A percentile compares a stretch with the other conserved stretches of the same genome.
Conservation (phyloP, 1,140 invertebrate genomes). For the Halesus radiatus region DNA sequence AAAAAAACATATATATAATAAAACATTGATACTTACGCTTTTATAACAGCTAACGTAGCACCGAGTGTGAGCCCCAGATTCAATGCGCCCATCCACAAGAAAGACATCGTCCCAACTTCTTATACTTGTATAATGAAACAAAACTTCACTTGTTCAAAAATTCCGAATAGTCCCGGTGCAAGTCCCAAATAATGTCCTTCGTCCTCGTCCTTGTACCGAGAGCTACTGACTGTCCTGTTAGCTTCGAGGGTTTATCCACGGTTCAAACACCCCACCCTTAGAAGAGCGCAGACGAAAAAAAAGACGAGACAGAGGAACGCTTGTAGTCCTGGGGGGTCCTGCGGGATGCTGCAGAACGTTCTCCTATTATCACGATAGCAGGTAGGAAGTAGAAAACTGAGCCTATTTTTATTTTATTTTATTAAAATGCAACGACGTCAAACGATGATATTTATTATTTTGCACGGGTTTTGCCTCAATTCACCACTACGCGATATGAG, state of each 20-base stretch:
- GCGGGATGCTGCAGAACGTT: background rate
- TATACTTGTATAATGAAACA: background rate
- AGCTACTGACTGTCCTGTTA: too few relatives aligned
- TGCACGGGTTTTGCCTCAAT: too few relatives aligned
- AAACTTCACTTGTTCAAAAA: too few relatives aligned
- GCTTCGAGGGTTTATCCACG: background rate
- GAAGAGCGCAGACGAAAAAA: background rate
- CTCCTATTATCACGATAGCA: background rate
- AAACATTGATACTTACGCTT: slow-evolving; percentile 65
- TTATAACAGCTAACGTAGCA: slow-evolving; percentile 70
- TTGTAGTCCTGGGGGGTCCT: too few relatives aligned
- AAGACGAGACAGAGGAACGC: background rate
- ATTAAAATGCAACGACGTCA: too few relatives aligned
- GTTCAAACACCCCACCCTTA: background rate
- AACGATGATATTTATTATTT: too few relatives aligned
- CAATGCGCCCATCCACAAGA: slow-evolving; percentile 72
- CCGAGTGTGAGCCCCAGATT: slow-evolving; percentile 72
- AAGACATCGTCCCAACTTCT: slow-evolving; percentile 63
- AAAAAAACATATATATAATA: background rate
- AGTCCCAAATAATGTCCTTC: too few relatives aligned
- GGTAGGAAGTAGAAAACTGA: too few relatives aligned
- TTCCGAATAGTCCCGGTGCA: too few relatives aligned
- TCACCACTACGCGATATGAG: too few relatives aligned
- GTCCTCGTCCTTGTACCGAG: too few relatives aligned
- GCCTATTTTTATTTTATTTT: too few relatives aligned